phyloP scores from a whole-genome alignment of 2,797 vertebrate species.

The Lutjanus argentimaculatus region DNA sequence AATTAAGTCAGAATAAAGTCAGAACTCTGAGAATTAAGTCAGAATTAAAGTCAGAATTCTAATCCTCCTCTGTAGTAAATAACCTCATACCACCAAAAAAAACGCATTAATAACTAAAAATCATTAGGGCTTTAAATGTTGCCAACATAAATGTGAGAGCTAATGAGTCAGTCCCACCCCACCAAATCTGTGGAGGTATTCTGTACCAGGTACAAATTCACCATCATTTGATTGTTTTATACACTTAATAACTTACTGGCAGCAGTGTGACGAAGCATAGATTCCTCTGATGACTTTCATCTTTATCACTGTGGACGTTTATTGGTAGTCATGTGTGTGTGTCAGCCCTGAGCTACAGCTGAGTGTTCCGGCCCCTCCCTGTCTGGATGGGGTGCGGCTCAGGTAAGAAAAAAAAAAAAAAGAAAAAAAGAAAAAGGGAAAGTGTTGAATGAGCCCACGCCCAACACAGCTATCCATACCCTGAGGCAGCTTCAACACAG shows the following conservation, averaged over 20 bases:
- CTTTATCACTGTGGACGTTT: slow-evolving; percentile 6
- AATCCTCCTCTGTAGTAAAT: no score
- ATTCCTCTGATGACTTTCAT: neutral
- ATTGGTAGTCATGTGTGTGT: slow-evolving; percentile 11
- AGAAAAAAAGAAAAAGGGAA: neutral
- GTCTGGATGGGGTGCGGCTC: slow-evolving; percentile 39
- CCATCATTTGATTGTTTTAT: neutral
- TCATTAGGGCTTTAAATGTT: no score
- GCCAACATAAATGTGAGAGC: no score
- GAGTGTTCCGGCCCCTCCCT: slow-evolving; percentile 43
- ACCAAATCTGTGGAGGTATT: neutral
- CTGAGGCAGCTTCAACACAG: slow-evolving; percentile 18
- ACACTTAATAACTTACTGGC: neutral
- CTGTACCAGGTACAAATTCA: neutral
- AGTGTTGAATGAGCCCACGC: slow-evolving; percentile 14
- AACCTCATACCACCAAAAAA: neutral
- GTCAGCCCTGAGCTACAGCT: slow-evolving; percentile 29
- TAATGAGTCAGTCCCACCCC: neutral
- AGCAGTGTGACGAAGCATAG: neutral
- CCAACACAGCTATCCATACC: slow-evolving; percentile 30
- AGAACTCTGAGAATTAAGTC: no score
- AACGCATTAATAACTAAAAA: no score
- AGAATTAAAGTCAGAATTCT: no score
- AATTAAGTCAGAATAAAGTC: no score
- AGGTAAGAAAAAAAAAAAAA: slow-evolving; percentile 7